Percentiles rank a stretch among this genome's conserved stretches.
Conservation (phyloP, 2,113 vertebrate species). For the Phrynosoma platyrhinos region DNA sequence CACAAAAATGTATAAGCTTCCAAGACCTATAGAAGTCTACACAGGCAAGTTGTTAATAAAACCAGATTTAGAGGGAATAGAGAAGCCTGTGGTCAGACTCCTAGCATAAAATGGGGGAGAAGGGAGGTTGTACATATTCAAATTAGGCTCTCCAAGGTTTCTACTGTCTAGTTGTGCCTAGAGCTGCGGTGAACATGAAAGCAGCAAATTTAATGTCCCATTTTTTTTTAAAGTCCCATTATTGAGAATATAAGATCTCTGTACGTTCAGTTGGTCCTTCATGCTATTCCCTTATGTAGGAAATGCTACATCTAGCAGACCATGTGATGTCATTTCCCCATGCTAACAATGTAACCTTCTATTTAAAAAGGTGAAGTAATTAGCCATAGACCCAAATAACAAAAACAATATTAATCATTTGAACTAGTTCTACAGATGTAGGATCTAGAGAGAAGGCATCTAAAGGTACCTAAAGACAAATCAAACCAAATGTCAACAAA, state of each 20-base stretch:
- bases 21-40: neutral
- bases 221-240: too few relatives aligned
- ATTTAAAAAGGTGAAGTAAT: neutral
- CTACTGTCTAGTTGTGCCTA: too few relatives aligned
- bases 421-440: neutral
- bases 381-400: neutral
- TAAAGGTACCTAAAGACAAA: conserved; percentile 18
- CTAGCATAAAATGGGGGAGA: too few relatives aligned
- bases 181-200: too few relatives aligned
- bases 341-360: neutral
- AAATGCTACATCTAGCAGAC: neutral
- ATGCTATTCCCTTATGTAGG: neutral
- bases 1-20: neutral
- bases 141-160: too few relatives aligned
- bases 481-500: conserved; percentile 35
- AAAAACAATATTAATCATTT: neutral
- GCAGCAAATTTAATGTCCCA: too few relatives aligned
- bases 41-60: neutral
- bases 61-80: too few relatives aligned
- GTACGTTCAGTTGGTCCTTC: neutral
- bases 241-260: neutral
- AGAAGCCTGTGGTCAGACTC: too few relatives aligned
- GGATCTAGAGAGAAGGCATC: conserved; percentile 26
- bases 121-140: too few relatives aligned
- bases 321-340: neutral